Conservation (phyloP, 1,140 invertebrate species). For the Nixonia krombeini region DNA sequence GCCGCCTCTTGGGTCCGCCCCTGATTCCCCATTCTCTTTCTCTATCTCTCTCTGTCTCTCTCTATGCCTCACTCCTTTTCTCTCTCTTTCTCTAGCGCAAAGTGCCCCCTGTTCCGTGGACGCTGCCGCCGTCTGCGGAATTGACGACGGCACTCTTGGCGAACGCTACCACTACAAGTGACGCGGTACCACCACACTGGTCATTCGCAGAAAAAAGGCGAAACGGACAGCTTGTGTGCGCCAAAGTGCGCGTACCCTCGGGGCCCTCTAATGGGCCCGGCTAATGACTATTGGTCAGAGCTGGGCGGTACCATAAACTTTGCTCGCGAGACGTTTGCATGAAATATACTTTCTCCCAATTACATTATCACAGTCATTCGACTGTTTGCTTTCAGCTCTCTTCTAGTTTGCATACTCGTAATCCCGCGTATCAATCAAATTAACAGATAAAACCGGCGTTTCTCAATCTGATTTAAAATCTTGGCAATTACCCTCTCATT, state of each 20-base stretch:
- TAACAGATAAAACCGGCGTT: constrained; percentile 31
- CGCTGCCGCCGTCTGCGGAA: constrained; percentile 7
- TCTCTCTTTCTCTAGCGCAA: constrained; percentile 16
- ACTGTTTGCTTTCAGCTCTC: constrained; percentile 38
- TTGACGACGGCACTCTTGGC: constrained; percentile 10
- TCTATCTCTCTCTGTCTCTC: constrained; percentile 26
- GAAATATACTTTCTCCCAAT: constrained; percentile 50
- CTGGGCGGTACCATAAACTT: constrained; percentile 68
- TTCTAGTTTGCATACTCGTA: constrained; percentile 38
- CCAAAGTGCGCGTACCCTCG: constrained; percentile 48
- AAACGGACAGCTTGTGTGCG: constrained; percentile 52
- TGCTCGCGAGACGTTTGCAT: constrained; percentile 34
- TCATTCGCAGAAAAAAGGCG: constrained; percentile 34
- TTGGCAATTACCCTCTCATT: too few relatives aligned
- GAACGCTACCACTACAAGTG: constrained; percentile 12
- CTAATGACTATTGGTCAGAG: constrained; percentile 72
- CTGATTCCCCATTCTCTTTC: constrained; percentile 43
- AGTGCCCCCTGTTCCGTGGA: constrained; percentile 17
- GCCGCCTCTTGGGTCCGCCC: constrained; percentile 53
- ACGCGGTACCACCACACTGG: constrained; percentile 6
- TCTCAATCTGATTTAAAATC: constrained; percentile 43
- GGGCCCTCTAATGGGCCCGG: constrained; percentile 70
- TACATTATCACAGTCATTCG: constrained; percentile 46
- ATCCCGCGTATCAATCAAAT: constrained; percentile 51
- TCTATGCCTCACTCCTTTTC: constrained; percentile 39